phyloP scores from a whole-genome alignment of 2,797 vertebrate species.

The Poeciliopsis paucimaculata region DNA sequence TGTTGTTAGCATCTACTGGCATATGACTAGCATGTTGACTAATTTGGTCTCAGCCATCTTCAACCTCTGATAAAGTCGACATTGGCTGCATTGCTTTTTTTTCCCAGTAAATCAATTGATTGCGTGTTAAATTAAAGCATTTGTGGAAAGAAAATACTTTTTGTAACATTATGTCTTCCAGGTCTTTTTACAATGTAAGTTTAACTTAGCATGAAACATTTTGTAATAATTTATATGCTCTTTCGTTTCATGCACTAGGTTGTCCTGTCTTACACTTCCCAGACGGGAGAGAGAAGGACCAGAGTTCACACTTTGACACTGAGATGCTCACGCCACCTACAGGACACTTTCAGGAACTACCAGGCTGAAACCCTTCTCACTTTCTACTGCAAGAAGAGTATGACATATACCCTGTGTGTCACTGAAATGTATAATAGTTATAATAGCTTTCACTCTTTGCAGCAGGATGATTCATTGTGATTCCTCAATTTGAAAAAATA shows the following conservation, averaged over 20 bases:
- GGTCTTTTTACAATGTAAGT: neutral
- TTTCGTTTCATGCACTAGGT: slow-evolving; percentile 57
- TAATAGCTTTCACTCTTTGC: neutral
- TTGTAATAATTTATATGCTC: neutral
- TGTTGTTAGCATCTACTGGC: neutral
- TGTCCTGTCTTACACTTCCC: slow-evolving; percentile 74
- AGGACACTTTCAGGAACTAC: slow-evolving; percentile 80
- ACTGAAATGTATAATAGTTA: neutral
- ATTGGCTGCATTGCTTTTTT: neutral
- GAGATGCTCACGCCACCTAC: slow-evolving; percentile 74
- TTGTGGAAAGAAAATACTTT: neutral
- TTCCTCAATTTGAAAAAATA: neutral
- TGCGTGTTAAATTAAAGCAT: neutral
- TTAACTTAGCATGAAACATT: neutral
- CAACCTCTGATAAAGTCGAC: neutral
- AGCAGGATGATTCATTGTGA: neutral
- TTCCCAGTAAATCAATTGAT: no score
- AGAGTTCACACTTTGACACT: slow-evolving; percentile 79
- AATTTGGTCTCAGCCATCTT: no score
- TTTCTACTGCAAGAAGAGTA: slow-evolving; percentile 85
- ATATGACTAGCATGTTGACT: neutral
- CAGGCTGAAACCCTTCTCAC: slow-evolving; percentile 82
- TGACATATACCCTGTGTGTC: neutral
- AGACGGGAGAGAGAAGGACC: slow-evolving; percentile 70
- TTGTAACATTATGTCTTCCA: neutral